Conservation (phyloP, 1,140 invertebrate genomes). For the Colletes latitarsis region DNA sequence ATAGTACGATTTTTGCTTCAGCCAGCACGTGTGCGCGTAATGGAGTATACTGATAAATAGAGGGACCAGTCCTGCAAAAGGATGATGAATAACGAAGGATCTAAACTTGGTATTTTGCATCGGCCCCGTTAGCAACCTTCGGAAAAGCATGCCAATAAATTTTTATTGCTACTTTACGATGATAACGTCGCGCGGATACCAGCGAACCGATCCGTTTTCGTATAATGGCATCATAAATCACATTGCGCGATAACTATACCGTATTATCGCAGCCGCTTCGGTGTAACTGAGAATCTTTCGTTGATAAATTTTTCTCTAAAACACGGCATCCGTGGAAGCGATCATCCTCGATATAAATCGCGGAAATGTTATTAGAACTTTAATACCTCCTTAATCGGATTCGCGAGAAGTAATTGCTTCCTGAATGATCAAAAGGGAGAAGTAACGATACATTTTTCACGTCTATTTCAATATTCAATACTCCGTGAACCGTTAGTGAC, state of each 20-base stretch:
- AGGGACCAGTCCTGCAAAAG: constrained; percentile 10
- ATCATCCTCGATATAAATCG: not conserved
- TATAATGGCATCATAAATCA: constrained; percentile 71
- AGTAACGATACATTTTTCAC: not conserved
- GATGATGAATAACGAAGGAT: constrained; percentile 34
- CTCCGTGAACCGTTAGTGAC: no score
- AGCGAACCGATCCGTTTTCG: constrained; percentile 73
- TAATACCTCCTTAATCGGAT: not conserved
- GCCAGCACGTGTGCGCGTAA: not conserved
- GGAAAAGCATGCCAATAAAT: constrained; percentile 67
- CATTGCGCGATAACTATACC: constrained; percentile 62
- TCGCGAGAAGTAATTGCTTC: not conserved
- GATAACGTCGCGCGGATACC: constrained; percentile 67
- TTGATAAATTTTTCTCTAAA: constrained; percentile 57
- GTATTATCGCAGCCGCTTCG: constrained; percentile 42
- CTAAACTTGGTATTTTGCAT: constrained; percentile 55
- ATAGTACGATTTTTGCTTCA: not conserved
- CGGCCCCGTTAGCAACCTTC: constrained; percentile 21
- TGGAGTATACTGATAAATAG: constrained; percentile 20
- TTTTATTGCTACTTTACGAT: constrained; percentile 77
- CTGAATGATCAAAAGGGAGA: not conserved
- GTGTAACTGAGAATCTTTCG: constrained; percentile 55
- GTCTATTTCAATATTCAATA: no score
- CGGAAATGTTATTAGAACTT: not conserved
- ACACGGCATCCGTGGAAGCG: not conserved